These are phyloP conservation scores for Magallana nippona DNA, from an alignment of 2,888 invertebrate species.

Conservation along the genomic window DNA sequence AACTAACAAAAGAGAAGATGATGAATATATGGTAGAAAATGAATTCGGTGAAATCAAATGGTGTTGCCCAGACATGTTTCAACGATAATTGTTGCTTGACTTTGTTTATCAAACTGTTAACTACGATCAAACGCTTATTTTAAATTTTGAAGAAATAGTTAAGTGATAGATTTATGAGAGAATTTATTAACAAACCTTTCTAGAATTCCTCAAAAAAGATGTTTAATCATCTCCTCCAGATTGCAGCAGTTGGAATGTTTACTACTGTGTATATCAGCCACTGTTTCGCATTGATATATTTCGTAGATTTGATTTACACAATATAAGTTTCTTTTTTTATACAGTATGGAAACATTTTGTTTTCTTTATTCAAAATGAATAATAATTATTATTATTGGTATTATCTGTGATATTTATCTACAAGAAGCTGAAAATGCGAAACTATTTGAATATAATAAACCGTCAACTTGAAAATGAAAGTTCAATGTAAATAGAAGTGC, in stretches of 20 bases:
- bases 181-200: background rate
- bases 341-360: too few species aligned
- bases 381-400: too few species aligned
- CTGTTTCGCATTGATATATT: background rate
- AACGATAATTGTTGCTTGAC: background rate
- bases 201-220: background rate
- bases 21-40: too few species aligned
- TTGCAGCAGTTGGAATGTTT: background rate
- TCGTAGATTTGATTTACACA: too few species aligned
- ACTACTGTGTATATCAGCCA: background rate
- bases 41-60: background rate
- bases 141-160: background rate
- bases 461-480: too few species aligned
- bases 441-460: too few species aligned
- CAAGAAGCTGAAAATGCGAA: too few species aligned
- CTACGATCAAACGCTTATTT: background rate
- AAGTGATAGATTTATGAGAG: background rate
- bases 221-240: conserved; percentile 28
- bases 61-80: background rate
- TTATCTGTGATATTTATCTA: too few species aligned
- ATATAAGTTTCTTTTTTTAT: too few species aligned
- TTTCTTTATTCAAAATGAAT: too few species aligned
- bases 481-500: too few species aligned
- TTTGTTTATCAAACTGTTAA: background rate
- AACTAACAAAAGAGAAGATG: too few species aligned